These are phyloP conservation scores for Romanogobio albipinnatus DNA, from an alignment of 2,113 vertebrate genomes.

Conservation along the genomic window DNA sequence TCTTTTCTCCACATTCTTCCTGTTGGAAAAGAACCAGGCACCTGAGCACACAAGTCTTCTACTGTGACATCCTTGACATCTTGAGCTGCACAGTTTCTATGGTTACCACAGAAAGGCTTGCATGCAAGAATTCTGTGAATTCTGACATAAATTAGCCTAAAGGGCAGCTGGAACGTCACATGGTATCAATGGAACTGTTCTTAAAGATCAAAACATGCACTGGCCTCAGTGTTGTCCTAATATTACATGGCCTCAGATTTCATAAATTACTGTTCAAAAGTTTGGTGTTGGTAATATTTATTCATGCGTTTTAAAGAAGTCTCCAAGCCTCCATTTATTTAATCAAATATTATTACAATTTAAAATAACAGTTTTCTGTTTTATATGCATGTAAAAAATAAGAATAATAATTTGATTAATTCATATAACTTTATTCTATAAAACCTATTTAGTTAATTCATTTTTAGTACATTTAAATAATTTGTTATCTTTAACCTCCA, in stretches of 20 bases:
- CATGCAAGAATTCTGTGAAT: background rate
- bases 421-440: no score
- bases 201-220: background rate
- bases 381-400: background rate
- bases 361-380: background rate
- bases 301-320: background rate
- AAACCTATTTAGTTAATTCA: no score
- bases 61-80: background rate
- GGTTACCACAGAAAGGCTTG: background rate
- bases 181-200: background rate
- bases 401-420: no score
- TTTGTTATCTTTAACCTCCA: no score
- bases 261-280: background rate
- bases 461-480: no score
- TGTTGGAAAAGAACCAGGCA: slow-evolving; percentile 55
- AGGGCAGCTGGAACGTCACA: background rate
- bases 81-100: slow-evolving; percentile 4
- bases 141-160: background rate
- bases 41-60: background rate
- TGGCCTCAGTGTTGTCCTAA: background rate
- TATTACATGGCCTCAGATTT: background rate
- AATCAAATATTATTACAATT: background rate
- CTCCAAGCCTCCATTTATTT: background rate
- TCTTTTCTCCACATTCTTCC: slow-evolving; percentile 84
- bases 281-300: background rate